phyloP scores from a whole-genome alignment of 2,113 vertebrate genomes.

The Melanostigma gelatinosum region DNA sequence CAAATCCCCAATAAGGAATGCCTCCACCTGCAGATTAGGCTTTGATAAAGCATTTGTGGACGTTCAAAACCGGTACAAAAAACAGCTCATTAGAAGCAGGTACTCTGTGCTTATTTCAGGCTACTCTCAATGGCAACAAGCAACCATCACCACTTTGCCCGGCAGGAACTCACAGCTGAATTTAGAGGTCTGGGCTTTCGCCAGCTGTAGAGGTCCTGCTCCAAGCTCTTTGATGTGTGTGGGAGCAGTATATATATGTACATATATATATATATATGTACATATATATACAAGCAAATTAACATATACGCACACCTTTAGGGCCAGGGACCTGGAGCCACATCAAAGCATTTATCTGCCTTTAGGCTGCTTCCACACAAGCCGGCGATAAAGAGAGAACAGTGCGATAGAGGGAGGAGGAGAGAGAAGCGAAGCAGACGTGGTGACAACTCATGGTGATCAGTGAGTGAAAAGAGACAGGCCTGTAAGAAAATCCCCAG shows the following conservation, averaged over 20 bases:
- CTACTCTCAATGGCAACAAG: constrained; percentile 24
- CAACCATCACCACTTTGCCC: constrained; percentile 34
- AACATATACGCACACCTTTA: constrained; percentile 27
- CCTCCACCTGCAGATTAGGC: constrained; percentile 27
- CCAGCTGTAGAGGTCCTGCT: constrained; percentile 42
- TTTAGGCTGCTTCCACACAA: constrained; percentile 33
- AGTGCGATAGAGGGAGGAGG: not conserved
- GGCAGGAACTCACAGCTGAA: constrained; percentile 28
- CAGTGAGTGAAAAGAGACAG: constrained; percentile 30
- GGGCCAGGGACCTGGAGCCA: constrained; percentile 29
- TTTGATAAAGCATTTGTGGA: constrained; percentile 51
- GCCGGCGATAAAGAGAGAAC: constrained; percentile 26
- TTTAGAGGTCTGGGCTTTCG: constrained; percentile 37
- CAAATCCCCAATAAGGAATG: constrained; percentile 9
- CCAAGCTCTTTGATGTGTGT: constrained; percentile 21
- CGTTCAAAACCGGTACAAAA: constrained; percentile 51
- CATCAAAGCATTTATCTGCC: constrained; percentile 54
- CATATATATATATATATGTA: not conserved
- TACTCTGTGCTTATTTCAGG: constrained; percentile 33
- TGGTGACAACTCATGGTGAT: constrained; percentile 14
- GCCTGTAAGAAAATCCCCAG: not conserved
- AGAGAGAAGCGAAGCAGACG: constrained; percentile 1
- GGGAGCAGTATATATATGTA: not conserved
- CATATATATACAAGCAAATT: constrained; percentile 7
- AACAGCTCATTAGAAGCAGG: constrained; percentile 52